A percentile compares a stretch with the other conserved stretches of the same genome.
Evolutionary conservation across 2,888 invertebrate species (phyloP).

Genomic region (Aspidiotus destructor): DNA sequence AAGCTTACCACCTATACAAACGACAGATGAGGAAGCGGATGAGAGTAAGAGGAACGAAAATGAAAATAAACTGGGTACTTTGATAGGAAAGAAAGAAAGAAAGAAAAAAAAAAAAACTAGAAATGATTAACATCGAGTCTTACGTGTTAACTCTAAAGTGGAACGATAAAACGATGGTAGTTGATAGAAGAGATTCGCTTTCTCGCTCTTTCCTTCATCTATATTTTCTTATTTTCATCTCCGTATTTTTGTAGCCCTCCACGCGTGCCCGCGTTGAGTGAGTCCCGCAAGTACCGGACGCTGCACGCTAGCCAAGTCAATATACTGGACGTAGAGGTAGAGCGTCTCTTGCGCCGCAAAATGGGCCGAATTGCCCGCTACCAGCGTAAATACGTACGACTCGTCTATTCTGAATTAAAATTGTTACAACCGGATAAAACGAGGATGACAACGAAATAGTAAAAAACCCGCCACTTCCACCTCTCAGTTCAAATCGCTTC

Average conservation of each 20-base stretch:
- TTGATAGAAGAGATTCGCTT: neutral
- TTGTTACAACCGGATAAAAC: conserved; percentile 2
- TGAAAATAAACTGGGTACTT: neutral
- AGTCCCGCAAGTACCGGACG: too few species aligned
- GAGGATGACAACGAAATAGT: conserved; percentile 3
- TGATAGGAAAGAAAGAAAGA: neutral
- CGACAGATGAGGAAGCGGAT: neutral
- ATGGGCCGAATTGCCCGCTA: neutral
- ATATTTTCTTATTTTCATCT: too few species aligned
- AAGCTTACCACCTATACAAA: too few species aligned
- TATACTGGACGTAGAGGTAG: neutral
- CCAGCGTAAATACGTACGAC: neutral
- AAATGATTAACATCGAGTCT: too few species aligned
- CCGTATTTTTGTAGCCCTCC: too few species aligned
- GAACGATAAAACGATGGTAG: neutral
- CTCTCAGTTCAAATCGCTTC: neutral
- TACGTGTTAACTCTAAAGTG: neutral
- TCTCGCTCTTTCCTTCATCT: neutral
- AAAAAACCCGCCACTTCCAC: neutral
- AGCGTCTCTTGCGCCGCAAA: neutral
- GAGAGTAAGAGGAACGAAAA: neutral
- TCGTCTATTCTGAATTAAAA: neutral
- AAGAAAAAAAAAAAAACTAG: neutral
- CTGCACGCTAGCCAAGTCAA: too few species aligned
- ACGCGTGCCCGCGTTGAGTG: too few species aligned